Conservation (phyloP, 2,797 vertebrate species). For the Melanotaenia boesemani region DNA sequence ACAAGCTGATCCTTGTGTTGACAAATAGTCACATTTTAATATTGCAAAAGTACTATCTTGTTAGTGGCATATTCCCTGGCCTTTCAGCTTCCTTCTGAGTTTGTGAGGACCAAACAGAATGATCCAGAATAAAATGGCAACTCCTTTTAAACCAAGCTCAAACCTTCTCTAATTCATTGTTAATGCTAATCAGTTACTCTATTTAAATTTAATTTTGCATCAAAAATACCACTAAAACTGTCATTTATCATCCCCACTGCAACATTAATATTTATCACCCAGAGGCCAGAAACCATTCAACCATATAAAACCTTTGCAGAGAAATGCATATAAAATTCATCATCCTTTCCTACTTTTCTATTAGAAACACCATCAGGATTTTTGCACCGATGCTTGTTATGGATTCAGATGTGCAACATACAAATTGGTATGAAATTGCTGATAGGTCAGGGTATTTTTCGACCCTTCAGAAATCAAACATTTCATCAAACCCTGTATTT, state of each 20-base stretch:
- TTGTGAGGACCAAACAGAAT: background rate
- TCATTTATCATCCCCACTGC: conserved; percentile 32
- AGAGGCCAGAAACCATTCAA: conserved; percentile 1
- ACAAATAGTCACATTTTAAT: background rate
- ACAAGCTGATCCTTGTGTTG: background rate
- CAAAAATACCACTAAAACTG: conserved; percentile 18
- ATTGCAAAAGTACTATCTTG: background rate
- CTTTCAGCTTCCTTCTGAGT: background rate
- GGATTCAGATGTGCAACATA: background rate
- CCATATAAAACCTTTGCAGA: background rate
- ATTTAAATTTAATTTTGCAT: conserved; percentile 19
- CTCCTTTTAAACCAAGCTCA: background rate
- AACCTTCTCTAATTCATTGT: background rate
- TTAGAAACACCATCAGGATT: background rate
- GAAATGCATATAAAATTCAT: background rate
- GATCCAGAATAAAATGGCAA: background rate
- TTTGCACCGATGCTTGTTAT: conserved; percentile 7
- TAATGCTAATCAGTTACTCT: conserved; percentile 11
- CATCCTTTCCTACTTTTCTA: background rate
- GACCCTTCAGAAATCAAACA: background rate
- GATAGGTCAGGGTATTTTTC: conserved; percentile 9
- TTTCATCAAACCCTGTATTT: conserved; percentile 5
- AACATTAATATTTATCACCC: conserved; percentile 16
- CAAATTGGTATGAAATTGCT: background rate
- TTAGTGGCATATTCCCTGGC: background rate